Evolutionary conservation across 2,113 vertebrate species (phyloP).

Genomic region (Aramus guarauna): DNA sequence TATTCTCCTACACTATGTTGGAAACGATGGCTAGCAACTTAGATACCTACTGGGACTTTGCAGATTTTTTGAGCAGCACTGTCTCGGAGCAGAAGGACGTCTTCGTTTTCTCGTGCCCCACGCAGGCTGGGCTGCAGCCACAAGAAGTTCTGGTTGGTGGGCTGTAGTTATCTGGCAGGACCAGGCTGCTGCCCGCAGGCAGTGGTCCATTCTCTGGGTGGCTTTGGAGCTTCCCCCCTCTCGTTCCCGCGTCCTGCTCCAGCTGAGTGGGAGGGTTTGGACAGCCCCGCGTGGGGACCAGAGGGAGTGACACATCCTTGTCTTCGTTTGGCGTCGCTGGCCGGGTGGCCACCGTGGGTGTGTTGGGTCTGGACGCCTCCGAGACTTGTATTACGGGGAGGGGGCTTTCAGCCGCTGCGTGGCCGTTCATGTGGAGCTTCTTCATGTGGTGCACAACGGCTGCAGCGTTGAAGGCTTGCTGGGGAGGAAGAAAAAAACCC

Average conservation of each 20-base stretch:
- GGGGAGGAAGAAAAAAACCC: not conserved
- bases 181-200: slow-evolving; percentile 1
- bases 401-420: not conserved
- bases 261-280: not conserved
- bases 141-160: slow-evolving; percentile 46
- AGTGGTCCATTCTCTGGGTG: not conserved
- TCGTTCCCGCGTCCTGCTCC: not conserved
- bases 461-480: slow-evolving; percentile 89
- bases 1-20: rapidly evolving
- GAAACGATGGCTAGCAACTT: not conserved
- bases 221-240: slow-evolving; percentile 15
- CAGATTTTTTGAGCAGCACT: slow-evolving; percentile 59
- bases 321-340: not conserved
- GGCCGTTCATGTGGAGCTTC: slow-evolving; percentile 83
- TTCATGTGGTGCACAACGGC: slow-evolving; percentile 86
- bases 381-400: not conserved
- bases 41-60: slow-evolving; percentile 74
- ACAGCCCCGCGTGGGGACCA: not conserved
- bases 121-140: slow-evolving; percentile 68
- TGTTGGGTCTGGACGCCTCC: slow-evolving; percentile 35
- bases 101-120: slow-evolving; percentile 63
- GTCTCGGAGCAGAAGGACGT: slow-evolving; percentile 65
- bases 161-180: slow-evolving; percentile 38
- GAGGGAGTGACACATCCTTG: not conserved
- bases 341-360: not conserved